phyloP scores from a whole-genome alignment of 2,113 vertebrate genomes.

The Hemiscyllium ocellatum region DNA sequence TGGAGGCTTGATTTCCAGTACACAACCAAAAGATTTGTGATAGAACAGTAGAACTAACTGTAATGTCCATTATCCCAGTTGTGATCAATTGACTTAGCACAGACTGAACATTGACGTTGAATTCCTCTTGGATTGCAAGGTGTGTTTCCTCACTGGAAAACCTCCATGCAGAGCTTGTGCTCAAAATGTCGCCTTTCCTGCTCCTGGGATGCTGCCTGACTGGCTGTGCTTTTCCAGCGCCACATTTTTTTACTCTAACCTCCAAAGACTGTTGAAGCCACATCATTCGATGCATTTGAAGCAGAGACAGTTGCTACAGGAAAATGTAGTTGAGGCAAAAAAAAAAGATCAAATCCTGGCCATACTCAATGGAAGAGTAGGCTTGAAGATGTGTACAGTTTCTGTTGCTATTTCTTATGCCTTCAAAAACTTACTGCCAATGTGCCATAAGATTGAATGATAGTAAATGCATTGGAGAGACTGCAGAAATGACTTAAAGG shows the following conservation, averaged over 20 bases:
- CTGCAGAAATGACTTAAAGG: no score
- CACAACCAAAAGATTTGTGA: no score
- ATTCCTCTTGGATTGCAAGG: not conserved
- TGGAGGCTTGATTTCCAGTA: no score
- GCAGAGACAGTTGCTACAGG: not conserved
- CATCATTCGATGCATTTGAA: not conserved
- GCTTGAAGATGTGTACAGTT: not conserved
- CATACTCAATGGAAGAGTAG: not conserved
- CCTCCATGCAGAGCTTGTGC: not conserved
- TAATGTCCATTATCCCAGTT: not conserved
- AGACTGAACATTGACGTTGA: not conserved
- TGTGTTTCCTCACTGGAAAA: not conserved
- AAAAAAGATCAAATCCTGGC: not conserved
- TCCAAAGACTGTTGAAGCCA: no score
- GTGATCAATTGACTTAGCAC: not conserved
- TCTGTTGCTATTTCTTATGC: not conserved
- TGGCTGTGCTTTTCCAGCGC: no score
- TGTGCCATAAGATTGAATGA: no score
- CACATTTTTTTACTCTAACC: no score
- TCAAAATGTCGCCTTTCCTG: no score
- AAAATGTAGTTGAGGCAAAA: not conserved
- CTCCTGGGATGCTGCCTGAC: no score
- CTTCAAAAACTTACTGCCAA: not conserved
- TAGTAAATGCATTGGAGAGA: no score
- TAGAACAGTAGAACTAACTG: no score